Percentiles rank a stretch among this genome's conserved stretches.
Conservation (phyloP, 2,888 invertebrate genomes). For the Eupelmus urozonus region DNA sequence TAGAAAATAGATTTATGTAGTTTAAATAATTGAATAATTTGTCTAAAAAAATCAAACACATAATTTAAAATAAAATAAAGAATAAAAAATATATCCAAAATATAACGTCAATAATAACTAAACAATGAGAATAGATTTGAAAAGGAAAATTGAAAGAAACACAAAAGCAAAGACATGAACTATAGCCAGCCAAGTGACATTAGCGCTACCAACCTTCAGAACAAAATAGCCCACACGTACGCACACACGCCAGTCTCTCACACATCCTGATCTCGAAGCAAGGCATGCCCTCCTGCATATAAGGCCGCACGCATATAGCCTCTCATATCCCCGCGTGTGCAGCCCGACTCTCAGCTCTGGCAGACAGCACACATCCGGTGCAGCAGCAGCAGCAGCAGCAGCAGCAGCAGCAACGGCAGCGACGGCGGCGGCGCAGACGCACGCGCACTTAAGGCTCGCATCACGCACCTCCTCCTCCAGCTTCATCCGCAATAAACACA, state of each 20-base stretch:
- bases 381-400: conserved; percentile 21
- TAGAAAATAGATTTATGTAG: too few species aligned
- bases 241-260: conserved; percentile 6
- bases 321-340: background rate
- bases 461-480: conserved; percentile 32
- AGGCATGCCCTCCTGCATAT: background rate
- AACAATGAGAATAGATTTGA: background rate
- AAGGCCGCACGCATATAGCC: background rate
- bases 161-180: background rate
- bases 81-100: too few species aligned
- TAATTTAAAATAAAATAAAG: too few species aligned
- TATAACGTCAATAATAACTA: too few species aligned
- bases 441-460: conserved; percentile 47
- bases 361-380: conserved; percentile 38
- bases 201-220: conserved; percentile 44
- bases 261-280: background rate
- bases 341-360: background rate
- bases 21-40: too few species aligned
- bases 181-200: conserved; percentile 24
- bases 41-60: too few species aligned
- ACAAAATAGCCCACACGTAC: conserved; percentile 15
- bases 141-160: conserved; percentile 1
- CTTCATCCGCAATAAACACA: conserved; percentile 36
- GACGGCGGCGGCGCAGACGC: too few species aligned
- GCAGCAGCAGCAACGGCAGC: conserved; percentile 20